Evolutionary conservation across 2,113 vertebrate genomes (phyloP), one percentile per base, ranked within the genome.

Genomic region (Calcarius ornatus): DNA sequence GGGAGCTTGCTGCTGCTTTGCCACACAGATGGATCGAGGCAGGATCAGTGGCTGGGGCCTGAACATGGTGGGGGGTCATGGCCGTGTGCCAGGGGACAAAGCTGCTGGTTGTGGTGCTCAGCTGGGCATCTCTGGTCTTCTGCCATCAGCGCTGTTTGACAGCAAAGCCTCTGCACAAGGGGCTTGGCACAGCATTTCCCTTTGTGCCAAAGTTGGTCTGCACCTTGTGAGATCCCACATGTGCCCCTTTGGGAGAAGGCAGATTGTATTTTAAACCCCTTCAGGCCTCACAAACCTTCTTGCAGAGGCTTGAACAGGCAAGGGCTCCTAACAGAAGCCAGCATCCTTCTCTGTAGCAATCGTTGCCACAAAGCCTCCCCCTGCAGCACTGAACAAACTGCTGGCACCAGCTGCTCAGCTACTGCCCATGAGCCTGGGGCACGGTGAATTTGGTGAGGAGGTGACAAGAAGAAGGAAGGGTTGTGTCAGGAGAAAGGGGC

Each of bases 61-160:
- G 12, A 25, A 7, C 4, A 2, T 47, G 57, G 50, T 3, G 4
- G 5, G 5, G 40, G 30, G 43, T 30, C 0, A 2, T 4, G 4
- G 54, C 11, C 1, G 0, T 43, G 59, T 38, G 59, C 7, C 35
- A 61, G 17, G 15, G 51, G 51, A 31, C 28, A 53, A 53, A 53
- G 51, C 51, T 53, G 51, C 28, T 53, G 51, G 51, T 31, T 53
- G 47, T 11, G 3, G 21, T 14, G 6, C 71, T 72, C 30, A 61
- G 30, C 23, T 51, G 83, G 43, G 23, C 30, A 37, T 35, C 57
- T 42, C 61, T 68, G 56, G 14, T 23, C n/a, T 64, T 69, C 60
- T 81, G 75, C 23, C 9, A 3, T 5, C 11, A 11, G 9, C 5
- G n/a, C 3, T 47, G 35, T 60, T 54, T 33, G 38, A n/a, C 18